Evolutionary conservation across 2,888 invertebrate species (phyloP).

Genomic region (Limenitis arthemis): DNA sequence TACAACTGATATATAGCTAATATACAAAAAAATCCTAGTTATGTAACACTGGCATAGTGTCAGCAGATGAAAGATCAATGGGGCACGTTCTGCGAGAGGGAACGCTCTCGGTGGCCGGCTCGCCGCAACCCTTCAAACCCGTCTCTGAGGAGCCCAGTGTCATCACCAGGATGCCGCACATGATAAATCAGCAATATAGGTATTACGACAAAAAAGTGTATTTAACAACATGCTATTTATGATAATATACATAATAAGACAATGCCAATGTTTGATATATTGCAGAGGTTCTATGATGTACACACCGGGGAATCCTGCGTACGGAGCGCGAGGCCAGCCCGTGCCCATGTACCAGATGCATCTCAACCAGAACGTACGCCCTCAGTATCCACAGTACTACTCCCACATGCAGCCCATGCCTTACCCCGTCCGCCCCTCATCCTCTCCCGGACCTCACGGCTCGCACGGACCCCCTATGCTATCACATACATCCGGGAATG

Average conservation of each 20-base stretch:
- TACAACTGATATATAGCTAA: too few species aligned
- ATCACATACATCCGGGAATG: constrained; percentile 26
- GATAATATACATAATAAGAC: neutral
- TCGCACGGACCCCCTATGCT: constrained; percentile 18
- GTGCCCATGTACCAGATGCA: constrained; percentile 40
- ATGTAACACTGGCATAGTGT: constrained; percentile 40
- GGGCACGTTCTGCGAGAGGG: constrained; percentile 48
- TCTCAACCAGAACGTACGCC: constrained; percentile 19
- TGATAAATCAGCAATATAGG: constrained; percentile 67
- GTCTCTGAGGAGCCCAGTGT: constrained; percentile 62
- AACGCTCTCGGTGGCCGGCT: constrained; percentile 62
- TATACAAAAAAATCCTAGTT: too few species aligned
- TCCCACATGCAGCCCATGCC: constrained; percentile 30
- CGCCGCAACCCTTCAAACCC: constrained; percentile 66
- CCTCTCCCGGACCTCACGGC: constrained; percentile 21
- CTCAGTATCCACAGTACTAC: constrained; percentile 47
- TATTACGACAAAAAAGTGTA: constrained; percentile 19
- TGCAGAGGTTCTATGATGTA: constrained; percentile 61
- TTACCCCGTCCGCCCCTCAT: constrained; percentile 28
- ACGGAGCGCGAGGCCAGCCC: constrained; percentile 38
- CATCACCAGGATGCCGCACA: constrained; percentile 67
- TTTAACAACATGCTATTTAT: neutral
- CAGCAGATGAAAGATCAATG: constrained; percentile 42
- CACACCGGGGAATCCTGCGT: constrained; percentile 37
- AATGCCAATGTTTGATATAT: constrained; percentile 1